Evolutionary conservation across 2,797 vertebrate species (phyloP), one percentile per base, ranked within the genome.

Genomic region (Octomys mimax): DNA sequence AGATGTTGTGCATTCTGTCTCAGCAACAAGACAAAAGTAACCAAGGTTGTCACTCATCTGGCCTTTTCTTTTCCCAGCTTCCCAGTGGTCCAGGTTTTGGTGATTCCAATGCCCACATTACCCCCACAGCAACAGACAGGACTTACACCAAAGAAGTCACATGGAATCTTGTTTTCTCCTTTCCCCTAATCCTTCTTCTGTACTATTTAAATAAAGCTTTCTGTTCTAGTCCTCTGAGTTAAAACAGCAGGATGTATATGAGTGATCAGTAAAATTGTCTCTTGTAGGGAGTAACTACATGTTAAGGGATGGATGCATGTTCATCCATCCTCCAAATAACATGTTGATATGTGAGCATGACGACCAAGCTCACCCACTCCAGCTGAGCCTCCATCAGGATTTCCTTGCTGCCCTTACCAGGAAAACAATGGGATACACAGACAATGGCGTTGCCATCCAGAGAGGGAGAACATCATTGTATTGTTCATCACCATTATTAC

Each of bases 161-260:
- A 39, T 61, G 0, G 42, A 86, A 66, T 52, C 42, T 0, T 64
- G 68, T 59, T 39, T 66, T 66, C 24, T 73, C 28, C 75, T 61
- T 33, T 52, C 39, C 83, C n/a, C 70, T 54, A 68, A 79, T 39
- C 3, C 36, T 46, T 39, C 9, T 59, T 80, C 70, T 14, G 57
- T 26, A 54, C 2, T 61, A 10, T 80, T 86, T 52, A 87, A 82
- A 59, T 80, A 68, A 95, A 95, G 82, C 31, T 87, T 33, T 88
- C 12, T 36, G 49, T 66, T 81, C 80, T 46, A 2, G n/a, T 3
- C 12, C 52, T 95, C 84, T 68, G 46, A 87, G 54, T 71, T 80
- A 68, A 92, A 75, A 87, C 24, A 91, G 36, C 61, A 82, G 36
- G 57, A 73, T 73, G 9, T 18, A 61, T 19, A 88, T 52, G 33